phyloP scores from a whole-genome alignment of 1,140 invertebrate genomes.

The Dinothrombium tinctorium region DNA sequence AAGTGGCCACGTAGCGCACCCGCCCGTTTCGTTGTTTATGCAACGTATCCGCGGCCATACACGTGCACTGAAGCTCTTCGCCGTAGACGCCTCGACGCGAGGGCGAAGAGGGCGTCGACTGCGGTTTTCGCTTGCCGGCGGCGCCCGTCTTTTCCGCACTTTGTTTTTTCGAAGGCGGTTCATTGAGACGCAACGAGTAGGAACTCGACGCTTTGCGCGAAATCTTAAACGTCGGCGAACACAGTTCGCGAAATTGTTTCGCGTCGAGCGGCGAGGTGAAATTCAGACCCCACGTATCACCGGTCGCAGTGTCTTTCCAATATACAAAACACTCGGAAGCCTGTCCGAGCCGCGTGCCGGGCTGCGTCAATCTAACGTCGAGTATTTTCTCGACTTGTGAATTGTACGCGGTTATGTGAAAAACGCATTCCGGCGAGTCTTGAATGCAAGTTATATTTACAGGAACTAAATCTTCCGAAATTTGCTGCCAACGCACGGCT shows the following conservation, averaged over 20 bases:
- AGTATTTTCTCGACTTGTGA: constrained; percentile 94
- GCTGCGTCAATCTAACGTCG: constrained; percentile 81
- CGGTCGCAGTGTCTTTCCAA: constrained; percentile 63
- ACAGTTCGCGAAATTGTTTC: constrained; percentile 87
- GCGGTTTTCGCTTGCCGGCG: not conserved
- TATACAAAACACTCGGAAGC: constrained; percentile 95
- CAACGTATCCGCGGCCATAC: constrained; percentile 56
- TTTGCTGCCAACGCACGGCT: constrained; percentile 83
- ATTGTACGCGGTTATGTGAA: constrained; percentile 94
- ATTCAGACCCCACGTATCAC: constrained; percentile 94
- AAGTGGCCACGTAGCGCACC: constrained; percentile 18
- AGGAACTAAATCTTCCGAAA: constrained; percentile 87
- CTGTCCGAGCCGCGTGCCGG: constrained; percentile 83
- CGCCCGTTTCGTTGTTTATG: constrained; percentile 53
- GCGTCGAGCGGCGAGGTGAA: constrained; percentile 90
- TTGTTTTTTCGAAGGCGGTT: not conserved
- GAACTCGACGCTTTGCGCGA: constrained; percentile 85
- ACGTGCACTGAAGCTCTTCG: constrained; percentile 85
- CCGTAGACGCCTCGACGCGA: constrained; percentile 19
- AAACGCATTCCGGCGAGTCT: constrained; percentile 80
- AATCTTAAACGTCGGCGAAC: constrained; percentile 88
- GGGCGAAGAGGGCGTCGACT: constrained; percentile 10
- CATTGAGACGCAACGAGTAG: constrained; percentile 40
- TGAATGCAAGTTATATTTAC: constrained; percentile 92
- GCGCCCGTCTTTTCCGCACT: not conserved